Percentiles rank a stretch among this genome's conserved stretches.
phyloP scores from a whole-genome alignment of 2,888 invertebrate genomes.

The Pheosia gnoma region DNA sequence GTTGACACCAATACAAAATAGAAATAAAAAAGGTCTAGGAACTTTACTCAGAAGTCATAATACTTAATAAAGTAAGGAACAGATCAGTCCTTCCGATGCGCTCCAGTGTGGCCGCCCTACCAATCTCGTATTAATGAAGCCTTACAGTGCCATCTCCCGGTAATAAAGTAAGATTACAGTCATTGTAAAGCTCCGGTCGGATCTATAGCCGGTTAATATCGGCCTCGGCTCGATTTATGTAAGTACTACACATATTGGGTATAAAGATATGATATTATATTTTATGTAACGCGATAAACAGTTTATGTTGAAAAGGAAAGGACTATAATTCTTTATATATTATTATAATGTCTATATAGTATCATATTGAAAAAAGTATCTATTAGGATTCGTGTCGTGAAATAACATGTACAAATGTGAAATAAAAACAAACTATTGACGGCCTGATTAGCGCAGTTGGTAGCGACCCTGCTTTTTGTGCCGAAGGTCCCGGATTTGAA shows the following conservation, averaged over 20 bases:
- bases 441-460: no score
- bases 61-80: background rate
- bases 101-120: constrained; percentile 6
- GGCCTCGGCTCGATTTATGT: constrained; percentile 15
- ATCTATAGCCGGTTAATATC: constrained; percentile 34
- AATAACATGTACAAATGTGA: no score
- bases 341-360: background rate
- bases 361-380: no score
- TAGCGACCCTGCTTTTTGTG: no score
- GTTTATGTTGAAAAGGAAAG: background rate
- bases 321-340: constrained; percentile 18
- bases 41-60: no score
- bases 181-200: constrained; percentile 49
- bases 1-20: no score
- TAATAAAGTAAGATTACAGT: constrained; percentile 66
- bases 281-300: constrained; percentile 20
- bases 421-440: no score
- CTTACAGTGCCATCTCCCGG: constrained; percentile 46
- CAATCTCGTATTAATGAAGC: constrained; percentile 61
- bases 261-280: constrained; percentile 1
- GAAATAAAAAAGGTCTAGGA: no score
- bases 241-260: constrained; percentile 13
- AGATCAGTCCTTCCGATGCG: background rate
- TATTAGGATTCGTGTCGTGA: no score
- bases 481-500: no score